phyloP scores from a whole-genome alignment of 23 tunicate species.

The Halocynthia aurantium region DNA sequence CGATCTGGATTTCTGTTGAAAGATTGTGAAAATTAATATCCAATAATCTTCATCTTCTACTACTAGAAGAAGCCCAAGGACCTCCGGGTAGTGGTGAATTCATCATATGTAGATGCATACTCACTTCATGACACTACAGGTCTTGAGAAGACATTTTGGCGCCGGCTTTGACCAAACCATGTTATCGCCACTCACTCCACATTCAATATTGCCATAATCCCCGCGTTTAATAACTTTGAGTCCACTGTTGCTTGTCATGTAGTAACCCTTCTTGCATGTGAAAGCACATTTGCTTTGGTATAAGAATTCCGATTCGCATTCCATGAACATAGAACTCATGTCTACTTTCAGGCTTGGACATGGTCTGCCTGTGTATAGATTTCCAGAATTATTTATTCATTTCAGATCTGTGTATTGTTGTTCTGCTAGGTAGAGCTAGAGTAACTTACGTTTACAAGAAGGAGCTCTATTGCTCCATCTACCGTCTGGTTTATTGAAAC shows the following conservation, averaged over 20 bases:
- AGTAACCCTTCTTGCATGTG: constrained; percentile 4
- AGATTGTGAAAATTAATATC: too few species aligned
- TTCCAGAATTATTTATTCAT: background rate
- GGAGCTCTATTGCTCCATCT: constrained; percentile 2
- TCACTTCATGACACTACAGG: background rate
- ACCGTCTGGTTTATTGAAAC: background rate
- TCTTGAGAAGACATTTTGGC: background rate
- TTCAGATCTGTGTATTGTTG: too few species aligned
- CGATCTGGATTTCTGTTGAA: background rate
- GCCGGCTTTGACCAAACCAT: constrained; percentile 7
- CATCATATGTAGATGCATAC: too few species aligned
- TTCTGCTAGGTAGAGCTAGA: too few species aligned
- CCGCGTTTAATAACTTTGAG: background rate
- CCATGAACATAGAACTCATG: background rate
- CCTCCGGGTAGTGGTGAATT: too few species aligned
- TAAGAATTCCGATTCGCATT: background rate
- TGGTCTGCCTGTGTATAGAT: background rate
- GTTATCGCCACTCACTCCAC: constrained; percentile 2
- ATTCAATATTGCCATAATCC: background rate
- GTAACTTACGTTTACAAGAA: constrained; percentile 10
- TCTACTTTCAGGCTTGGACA: background rate
- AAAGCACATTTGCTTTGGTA: constrained; percentile 12
- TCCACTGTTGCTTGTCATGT: background rate
- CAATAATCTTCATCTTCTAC: too few species aligned
- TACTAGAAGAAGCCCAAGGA: too few species aligned